Base-by-base conservation (phyloP, 2,888 invertebrate species). In the Mactromeris polynyma region DNA sequence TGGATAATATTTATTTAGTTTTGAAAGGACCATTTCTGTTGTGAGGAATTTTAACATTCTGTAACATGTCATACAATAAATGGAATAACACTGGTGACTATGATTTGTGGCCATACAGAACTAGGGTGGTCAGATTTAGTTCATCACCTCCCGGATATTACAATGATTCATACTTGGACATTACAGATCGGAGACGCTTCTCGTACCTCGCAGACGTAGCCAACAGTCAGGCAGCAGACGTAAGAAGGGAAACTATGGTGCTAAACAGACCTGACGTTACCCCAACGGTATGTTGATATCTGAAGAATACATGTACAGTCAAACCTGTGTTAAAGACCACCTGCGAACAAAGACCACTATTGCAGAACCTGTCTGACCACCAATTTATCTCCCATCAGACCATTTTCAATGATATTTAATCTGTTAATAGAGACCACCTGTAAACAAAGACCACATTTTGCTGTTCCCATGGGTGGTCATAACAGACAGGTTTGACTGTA, bases 231-330 rank as follows among this genome's bases (percentile, higher is more conserved):
- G 58, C 89, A 69, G 46, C 88, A 21, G 92, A 94, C 40, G 69
- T 94, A 6, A 88, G 95, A 7, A 82, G 95, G 64, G 95, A 95
- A 85, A 95, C 95, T 0, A 94, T 95, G 86, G 93, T 95, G 33
- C 87, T 95, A 82, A 84, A 92, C 36, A 90, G 94, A 82, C 92
- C 93, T 11, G 87, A 93, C 31, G 90, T 90, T 11, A 90, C 93
- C 11, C 93, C 94, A 26, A 93, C 91, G 82, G 94, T 94, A 84
- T 90, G 93, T 87, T 19, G 38, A 40, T 17, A 9, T 17, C 3
- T 46, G n/a, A n/a, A n/a, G n/a, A n/a, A n/a, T n/a, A n/a, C n/a
- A n/a, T n/a, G 46, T 46, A 9, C 11, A 46, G 46, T n/a, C n/a
- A n/a, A n/a, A n/a, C n/a, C n/a, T n/a, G n/a, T n/a, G n/a, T n/a